Base-by-base conservation (phyloP, 2,113 vertebrate species). In the Siphamia tubifer region DNA sequence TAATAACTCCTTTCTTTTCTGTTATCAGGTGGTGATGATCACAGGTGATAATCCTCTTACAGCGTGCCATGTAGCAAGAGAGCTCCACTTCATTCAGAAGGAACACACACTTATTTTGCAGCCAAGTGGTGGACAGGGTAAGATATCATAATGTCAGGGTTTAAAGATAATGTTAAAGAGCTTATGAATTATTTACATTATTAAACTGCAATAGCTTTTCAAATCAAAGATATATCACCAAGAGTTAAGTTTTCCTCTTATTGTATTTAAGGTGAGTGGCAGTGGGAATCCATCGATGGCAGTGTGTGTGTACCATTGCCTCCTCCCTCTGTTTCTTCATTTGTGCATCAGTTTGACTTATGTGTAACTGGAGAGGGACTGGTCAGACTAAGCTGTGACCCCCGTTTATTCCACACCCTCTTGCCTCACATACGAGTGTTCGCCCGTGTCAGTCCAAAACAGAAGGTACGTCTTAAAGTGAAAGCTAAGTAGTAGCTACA, bases 11-110 rank as follows among this genome's bases (percentile, higher is more conserved):
- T 49, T 12, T 49, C n/a, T 1, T 16, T 2, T 19, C 45, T 48
- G 55, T 8, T 35, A 31, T 11, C 87, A 98, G 97, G 96, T 99
- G 74, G 95, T 98, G 69, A 99, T 99, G 97, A 98, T 99, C 82
- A 99, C 97, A 0, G 97, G 97, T 0, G 97, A 99, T 86, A 98
- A 95, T 69, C 96, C 97, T 0, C 91, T 98, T 16, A 99, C 97
- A 0, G 97, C 97, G 1, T 99, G 97, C 80, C 97, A 99, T 0
- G 97, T 99, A 39, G 97, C 97, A 2, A 92, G 92, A 76, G 97
- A 99, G 70, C 95, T 99, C 0, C 94, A 95, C 82, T 99, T 98
- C 83, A 95, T 96, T 11, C 93, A 93, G 77, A 94, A 93, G 66
- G 85, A 91, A 1, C 92, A 94, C 64, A 97, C 95, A 0, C 92